Percentiles rank a stretch among this genome's conserved stretches.
Evolutionary conservation across 2,113 vertebrate genomes (phyloP).

Genomic region (Salminus brasiliensis): DNA sequence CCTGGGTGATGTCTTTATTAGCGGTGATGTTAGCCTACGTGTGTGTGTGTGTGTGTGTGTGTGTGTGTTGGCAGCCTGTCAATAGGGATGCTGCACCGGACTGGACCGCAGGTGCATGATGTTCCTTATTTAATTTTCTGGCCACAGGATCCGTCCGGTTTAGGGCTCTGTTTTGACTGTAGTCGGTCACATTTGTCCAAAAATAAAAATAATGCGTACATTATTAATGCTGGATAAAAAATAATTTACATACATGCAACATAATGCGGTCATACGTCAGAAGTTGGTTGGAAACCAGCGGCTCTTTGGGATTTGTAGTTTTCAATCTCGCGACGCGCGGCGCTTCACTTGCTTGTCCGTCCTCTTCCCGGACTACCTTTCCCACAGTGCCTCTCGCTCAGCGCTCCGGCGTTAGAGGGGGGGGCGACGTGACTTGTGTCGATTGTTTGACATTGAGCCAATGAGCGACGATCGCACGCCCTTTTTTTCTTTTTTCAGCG

Average conservation of each 20-base stretch:
- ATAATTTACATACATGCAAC: conserved; percentile 54
- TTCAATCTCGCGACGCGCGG: conserved; percentile 1
- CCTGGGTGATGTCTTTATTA: background rate
- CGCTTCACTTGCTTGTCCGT: background rate
- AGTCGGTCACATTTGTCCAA: background rate
- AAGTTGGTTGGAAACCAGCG: background rate
- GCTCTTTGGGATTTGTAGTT: conserved; percentile 55
- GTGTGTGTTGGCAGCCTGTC: conserved; percentile 55
- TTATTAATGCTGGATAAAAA: conserved; percentile 24
- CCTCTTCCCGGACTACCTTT: conserved; percentile 46
- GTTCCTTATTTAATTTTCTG: background rate
- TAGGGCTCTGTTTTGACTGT: background rate
- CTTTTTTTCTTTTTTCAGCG: background rate
- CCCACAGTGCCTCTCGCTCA: conserved; percentile 49
- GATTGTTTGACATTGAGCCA: conserved; percentile 44
- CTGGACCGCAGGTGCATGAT: conserved; percentile 23
- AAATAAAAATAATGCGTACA: conserved; percentile 25
- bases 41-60: conserved; percentile 32
- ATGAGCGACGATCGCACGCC: conserved; percentile 30
- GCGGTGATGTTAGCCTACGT: conserved; percentile 21
- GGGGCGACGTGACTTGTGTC: background rate
- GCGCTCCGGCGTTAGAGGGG: background rate
- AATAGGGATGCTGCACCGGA: conserved; percentile 42
- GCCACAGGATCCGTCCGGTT: background rate
- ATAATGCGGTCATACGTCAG: conserved; percentile 50